Evolutionary conservation across 2,113 vertebrate species (phyloP).

Genomic region (Nyctibius bracteatus): DNA sequence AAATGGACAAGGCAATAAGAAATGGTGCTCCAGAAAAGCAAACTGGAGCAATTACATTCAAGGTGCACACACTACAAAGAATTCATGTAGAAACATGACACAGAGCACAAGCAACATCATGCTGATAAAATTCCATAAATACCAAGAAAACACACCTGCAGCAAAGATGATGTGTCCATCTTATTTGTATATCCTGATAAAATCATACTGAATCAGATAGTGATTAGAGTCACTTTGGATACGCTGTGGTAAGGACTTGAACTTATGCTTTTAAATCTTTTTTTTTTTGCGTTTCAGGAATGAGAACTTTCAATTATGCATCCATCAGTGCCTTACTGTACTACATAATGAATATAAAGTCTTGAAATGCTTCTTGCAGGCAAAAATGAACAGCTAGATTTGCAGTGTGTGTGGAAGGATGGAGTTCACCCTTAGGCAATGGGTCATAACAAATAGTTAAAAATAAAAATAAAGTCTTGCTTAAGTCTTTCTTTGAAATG

Average conservation of each 20-base stretch:
- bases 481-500: neutral
- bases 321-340: neutral
- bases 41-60: neutral
- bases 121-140: neutral
- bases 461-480: neutral
- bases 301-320: neutral
- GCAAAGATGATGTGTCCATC: neutral
- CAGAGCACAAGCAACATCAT: neutral
- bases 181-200: neutral
- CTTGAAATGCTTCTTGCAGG: neutral
- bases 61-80: neutral
- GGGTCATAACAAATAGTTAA: neutral
- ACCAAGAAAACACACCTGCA: neutral
- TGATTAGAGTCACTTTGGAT: neutral
- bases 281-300: neutral
- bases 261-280: neutral
- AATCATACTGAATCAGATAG: neutral
- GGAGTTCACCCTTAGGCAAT: neutral
- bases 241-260: neutral
- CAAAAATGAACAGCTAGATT: neutral
- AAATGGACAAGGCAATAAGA: neutral
- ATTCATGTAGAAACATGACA: neutral
- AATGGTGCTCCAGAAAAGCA: neutral
- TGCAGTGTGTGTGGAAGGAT: neutral
- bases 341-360: neutral